These are phyloP conservation scores for Galemys pyrenaicus DNA, from an alignment of 2,113 vertebrate genomes.

Conservation along the genomic window DNA sequence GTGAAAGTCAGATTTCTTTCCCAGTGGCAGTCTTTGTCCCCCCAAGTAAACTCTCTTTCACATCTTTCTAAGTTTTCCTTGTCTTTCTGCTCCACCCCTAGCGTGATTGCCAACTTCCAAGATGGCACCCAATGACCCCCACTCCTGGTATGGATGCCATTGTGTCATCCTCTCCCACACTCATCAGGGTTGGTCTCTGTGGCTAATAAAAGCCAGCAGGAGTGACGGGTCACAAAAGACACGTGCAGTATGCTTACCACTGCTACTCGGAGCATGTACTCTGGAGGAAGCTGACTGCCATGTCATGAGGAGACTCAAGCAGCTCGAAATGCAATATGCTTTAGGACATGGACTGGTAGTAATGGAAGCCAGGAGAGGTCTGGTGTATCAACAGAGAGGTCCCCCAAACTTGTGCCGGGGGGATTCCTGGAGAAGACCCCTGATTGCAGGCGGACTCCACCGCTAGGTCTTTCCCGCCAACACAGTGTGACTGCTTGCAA, in stretches of 20 bases:
- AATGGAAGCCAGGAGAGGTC: not conserved
- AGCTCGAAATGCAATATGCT: not conserved
- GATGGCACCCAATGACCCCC: not conserved
- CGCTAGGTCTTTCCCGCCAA: not conserved
- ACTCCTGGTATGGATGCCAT: not conserved
- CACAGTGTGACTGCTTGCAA: not conserved
- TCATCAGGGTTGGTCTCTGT: not conserved
- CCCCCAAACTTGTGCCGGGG: not conserved
- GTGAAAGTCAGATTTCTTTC: not conserved
- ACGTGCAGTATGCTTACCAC: not conserved
- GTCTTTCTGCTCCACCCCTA: not conserved
- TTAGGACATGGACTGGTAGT: not conserved
- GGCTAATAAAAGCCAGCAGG: not conserved
- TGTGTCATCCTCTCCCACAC: not conserved
- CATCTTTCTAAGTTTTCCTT: not conserved
- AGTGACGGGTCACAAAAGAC: not conserved
- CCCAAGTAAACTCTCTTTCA: not conserved
- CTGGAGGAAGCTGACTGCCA: not conserved
- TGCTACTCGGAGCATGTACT: not conserved
- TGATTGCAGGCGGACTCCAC: not conserved
- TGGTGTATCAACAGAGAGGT: conserved; percentile 12
- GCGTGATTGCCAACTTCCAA: not conserved
- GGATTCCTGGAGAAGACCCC: not conserved
- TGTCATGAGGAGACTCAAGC: not conserved
- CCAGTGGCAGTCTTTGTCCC: not conserved